These are phyloP conservation scores for Platysteira castanea DNA, from an alignment of 2,113 vertebrate genomes.

Conservation along the genomic window DNA sequence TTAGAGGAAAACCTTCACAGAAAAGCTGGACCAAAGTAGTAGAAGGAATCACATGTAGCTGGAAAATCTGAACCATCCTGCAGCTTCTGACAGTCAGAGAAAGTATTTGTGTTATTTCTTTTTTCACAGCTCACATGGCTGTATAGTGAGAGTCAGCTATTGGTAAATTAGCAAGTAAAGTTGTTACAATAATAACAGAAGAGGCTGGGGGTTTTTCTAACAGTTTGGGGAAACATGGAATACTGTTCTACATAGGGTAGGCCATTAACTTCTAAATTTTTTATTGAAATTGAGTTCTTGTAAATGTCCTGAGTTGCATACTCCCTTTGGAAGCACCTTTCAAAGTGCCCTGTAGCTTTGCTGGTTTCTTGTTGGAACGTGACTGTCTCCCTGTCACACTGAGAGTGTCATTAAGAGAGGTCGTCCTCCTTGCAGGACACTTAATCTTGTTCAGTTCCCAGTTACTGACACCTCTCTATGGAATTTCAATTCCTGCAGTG, in stretches of 20 bases:
- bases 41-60: neutral
- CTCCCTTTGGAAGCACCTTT: neutral
- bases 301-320: neutral
- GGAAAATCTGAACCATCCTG: neutral
- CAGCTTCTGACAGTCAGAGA: neutral
- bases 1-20: neutral
- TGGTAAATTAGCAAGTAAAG: neutral
- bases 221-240: neutral
- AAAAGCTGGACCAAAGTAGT: neutral
- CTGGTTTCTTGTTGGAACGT: neutral
- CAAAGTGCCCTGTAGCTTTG: neutral
- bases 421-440: neutral
- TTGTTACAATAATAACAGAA: neutral
- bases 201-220: rapidly evolving
- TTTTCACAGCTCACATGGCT: neutral
- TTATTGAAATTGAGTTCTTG: neutral
- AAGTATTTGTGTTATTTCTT: neutral
- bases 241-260: neutral
- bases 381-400: neutral
- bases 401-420: neutral
- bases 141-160: neutral
- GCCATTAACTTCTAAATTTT: neutral
- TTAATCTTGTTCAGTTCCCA: neutral
- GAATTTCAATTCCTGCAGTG: neutral
- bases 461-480: neutral